Evolutionary conservation across 2,113 vertebrate genomes (phyloP), one percentile per base, ranked within the genome.

Genomic region (Nothobranchius kuhntae): DNA sequence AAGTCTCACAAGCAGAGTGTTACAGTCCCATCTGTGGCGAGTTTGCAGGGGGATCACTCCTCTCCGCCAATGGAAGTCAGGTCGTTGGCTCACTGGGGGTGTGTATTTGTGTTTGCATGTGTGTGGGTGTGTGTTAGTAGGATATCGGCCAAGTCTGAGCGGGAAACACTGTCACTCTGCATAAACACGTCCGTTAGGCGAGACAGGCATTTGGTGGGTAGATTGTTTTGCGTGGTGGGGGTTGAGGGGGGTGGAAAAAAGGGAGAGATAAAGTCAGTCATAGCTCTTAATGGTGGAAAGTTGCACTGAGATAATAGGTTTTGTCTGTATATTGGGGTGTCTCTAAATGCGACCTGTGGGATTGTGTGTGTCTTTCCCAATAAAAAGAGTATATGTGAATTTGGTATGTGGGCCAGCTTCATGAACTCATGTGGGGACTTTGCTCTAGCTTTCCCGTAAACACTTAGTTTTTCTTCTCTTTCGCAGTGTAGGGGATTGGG

Each of bases 111-210:
- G 71, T 76, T 57, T 75, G 76, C 15, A 9, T 81, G 73, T 64
- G 70, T 64, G 82, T 68, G 77, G 35, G 77, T 66, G 73, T 78
- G 81, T 80, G 80, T 78, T 55, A 42, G 59, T 46, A 50, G 73
- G 67, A 58, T 57, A 47, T 7, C 60, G 44, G 85, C 86, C 88
- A 89, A 86, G 78, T 64, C 48, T 44, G 79, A 89, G 86, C 84
- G 80, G 88, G 87, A 91, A 90, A 84, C 81, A 65, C 68, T 89
- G 89, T 89, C 85, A 81, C 68, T 81, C 68, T 88, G 68, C 68
- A 73, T 78, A 90, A 90, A 84, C 88, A 86, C 26, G 68, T 15
- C 76, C 26, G 83, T 86, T 82, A 77, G 53, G 36, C 54, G 77
- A 62, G 83, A 77, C 72, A 65, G 77, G 68, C 53, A 26, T 42